Conservation (phyloP, 2,113 vertebrate genomes). For the Anas platyrhynchos region DNA sequence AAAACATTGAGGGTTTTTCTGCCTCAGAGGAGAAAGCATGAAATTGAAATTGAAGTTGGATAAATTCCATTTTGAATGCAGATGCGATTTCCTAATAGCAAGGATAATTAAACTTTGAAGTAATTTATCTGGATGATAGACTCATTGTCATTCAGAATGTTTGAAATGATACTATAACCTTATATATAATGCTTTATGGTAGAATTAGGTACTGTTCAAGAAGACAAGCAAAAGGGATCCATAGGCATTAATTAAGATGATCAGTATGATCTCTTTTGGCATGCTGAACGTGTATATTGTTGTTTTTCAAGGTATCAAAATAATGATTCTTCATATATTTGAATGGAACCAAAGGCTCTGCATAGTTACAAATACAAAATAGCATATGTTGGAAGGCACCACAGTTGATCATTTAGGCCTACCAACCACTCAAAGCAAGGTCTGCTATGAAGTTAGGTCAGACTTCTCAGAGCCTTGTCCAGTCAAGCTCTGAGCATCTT, state of each 20-base stretch:
- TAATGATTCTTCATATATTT: background rate
- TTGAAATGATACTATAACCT: background rate
- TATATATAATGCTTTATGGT: background rate
- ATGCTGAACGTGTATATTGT: background rate
- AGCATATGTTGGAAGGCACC: background rate
- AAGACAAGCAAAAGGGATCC: background rate
- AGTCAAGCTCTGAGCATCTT: background rate
- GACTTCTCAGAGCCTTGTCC: background rate
- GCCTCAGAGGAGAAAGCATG: background rate
- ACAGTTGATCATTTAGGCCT: background rate
- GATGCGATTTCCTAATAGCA: background rate
- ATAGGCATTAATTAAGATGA: background rate
- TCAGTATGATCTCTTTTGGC: background rate
- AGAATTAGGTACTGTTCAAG: background rate
- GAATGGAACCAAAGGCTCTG: background rate
- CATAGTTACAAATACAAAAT: background rate
- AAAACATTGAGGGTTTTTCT: background rate
- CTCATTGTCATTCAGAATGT: background rate
- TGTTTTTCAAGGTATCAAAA: background rate
- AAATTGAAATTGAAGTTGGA: slow-evolving; percentile 10
- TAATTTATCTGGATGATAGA: slow-evolving; percentile 6
- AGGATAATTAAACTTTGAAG: slow-evolving; percentile 39
- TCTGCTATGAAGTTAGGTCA: background rate
- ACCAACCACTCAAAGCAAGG: background rate
- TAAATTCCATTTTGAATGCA: slow-evolving; percentile 9